These are phyloP conservation scores for Platyscapa corneri DNA, from an alignment of 1,140 invertebrate genomes.

Conservation along the genomic window DNA sequence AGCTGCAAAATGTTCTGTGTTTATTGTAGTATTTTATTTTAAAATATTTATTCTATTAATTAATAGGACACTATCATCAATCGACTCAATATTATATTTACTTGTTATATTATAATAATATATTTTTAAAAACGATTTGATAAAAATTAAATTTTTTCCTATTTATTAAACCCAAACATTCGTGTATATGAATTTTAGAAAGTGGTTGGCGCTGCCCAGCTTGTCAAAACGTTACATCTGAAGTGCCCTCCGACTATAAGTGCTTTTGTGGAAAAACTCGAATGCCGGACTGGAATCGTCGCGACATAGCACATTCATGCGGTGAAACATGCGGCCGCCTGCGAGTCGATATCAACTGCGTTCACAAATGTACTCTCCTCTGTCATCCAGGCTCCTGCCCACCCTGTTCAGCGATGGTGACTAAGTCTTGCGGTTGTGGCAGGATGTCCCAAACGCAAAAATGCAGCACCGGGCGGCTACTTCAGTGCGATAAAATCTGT, in stretches of 20 bases:
- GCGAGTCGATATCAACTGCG: constrained; percentile 77
- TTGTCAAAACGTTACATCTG: constrained; percentile 84
- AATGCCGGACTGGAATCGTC: constrained; percentile 83
- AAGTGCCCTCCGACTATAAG: constrained; percentile 82
- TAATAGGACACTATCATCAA: too few species aligned
- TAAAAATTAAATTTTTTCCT: too few species aligned
- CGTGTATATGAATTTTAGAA: constrained; percentile 68
- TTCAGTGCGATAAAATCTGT: constrained; percentile 86
- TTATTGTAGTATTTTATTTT: too few species aligned
- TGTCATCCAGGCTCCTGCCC: constrained; percentile 95
- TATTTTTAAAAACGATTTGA: too few species aligned
- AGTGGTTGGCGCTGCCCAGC: constrained; percentile 94
- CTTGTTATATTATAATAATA: too few species aligned
- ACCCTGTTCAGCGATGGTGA: constrained; percentile 74
- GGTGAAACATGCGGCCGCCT: constrained; percentile 86
- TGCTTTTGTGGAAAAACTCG: constrained; percentile 89
- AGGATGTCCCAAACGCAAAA: constrained; percentile 80
- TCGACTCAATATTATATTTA: too few species aligned
- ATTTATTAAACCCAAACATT: not conserved
- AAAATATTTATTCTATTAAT: too few species aligned
- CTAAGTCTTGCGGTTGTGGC: constrained; percentile 84
- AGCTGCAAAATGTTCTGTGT: too few species aligned
- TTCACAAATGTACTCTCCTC: constrained; percentile 88
- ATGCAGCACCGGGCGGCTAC: constrained; percentile 80
- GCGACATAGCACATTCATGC: constrained; percentile 90